These are phyloP conservation scores for Drepanosiphum platanoidis DNA, from an alignment of 2,888 invertebrate species.

Conservation along the genomic window DNA sequence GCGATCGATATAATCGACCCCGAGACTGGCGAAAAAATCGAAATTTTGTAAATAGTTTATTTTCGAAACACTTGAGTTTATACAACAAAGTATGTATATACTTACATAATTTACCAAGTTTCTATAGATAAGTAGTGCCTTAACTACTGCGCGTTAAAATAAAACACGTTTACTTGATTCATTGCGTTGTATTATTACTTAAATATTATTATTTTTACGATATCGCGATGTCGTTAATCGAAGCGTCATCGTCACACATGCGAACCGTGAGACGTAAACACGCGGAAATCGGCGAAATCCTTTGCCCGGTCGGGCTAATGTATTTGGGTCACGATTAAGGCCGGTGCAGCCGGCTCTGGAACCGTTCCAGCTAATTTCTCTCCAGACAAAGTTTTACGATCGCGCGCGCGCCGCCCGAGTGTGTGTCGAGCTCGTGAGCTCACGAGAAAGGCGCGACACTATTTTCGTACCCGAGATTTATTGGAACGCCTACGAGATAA, in stretches of 20 bases:
- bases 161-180: too few species aligned
- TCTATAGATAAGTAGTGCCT: too few species aligned
- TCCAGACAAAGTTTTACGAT: conserved; percentile 13
- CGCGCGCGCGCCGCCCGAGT: background rate
- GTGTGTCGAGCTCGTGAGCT: background rate
- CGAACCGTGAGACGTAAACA: background rate
- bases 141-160: too few species aligned
- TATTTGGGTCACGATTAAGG: conserved; percentile 41
- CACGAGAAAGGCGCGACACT: conserved; percentile 8
- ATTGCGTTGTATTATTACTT: too few species aligned
- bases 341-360: background rate
- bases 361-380: conserved; percentile 51
- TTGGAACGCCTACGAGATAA: conserved; percentile 43
- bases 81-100: too few species aligned
- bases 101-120: too few species aligned
- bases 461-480: conserved; percentile 46
- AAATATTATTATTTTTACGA: too few species aligned
- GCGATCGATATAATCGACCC: too few species aligned
- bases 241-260: background rate
- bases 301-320: background rate
- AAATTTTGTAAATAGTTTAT: too few species aligned
- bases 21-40: too few species aligned
- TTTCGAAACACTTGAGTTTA: too few species aligned
- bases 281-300: background rate
- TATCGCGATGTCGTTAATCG: background rate